Evolutionary conservation across 2,797 vertebrate species (phyloP), one percentile per base, ranked within the genome.

Genomic region (Carcharodon carcharias): DNA sequence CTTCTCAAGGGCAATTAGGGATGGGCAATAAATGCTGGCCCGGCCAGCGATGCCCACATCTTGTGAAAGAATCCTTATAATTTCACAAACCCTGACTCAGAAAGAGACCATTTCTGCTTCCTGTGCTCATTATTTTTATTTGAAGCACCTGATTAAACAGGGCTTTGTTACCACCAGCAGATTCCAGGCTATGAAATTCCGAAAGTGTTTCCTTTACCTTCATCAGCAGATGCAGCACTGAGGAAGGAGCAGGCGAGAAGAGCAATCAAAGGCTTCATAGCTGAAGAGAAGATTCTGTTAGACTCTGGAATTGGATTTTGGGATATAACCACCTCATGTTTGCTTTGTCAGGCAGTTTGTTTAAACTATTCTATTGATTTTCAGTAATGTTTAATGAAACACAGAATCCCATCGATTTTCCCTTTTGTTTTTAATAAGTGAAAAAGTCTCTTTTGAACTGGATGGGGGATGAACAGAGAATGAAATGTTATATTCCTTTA

Each of bases 331-430:
- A 16, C 4, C 45, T 54, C 50, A 14, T 73, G 50, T 95, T 95
- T 95, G 65, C 0, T 28, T 73, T 31, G 40, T 77, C 23, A 12
- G 94, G 2, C 63, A 9, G 23, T 56, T 77, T 95, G 94, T 95
- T 95, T 77, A 58, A 95, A 95, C 93, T 50, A 95, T 31, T 71
- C 65, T 95, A 45, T 95, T 54, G 93, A 95, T 54, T 56, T 95
- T 54, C 18, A 21, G 65, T 58, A 77, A 95, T 77, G 94, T 54
- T 95, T 77, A 95, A 56, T 1, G 3, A 14, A 7, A 95, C 63
- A 2, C 14, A n/a, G 69, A 31, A 71, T 9, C 65, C 0, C 28
- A 95, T 95, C 14, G 5, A 95, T 71, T 73, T 77, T 77, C 67
- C 0, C 21, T 93, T 65, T 63, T 45, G 18, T n/a, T 61, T 35